phyloP scores from a whole-genome alignment of 2,888 invertebrate species.

The Agapetus fuscipes region DNA sequence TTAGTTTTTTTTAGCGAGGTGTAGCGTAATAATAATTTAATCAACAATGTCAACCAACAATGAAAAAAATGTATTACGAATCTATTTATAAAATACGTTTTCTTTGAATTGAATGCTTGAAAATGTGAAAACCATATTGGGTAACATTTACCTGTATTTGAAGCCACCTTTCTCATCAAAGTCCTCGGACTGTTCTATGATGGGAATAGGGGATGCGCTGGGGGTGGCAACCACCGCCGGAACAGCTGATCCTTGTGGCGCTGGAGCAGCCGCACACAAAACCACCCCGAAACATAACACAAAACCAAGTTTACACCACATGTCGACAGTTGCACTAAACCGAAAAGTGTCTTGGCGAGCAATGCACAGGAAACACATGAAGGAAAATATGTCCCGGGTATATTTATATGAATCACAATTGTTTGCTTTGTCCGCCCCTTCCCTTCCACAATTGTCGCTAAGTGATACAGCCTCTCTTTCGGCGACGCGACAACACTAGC shows the following conservation, averaged over 20 bases:
- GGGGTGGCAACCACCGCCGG: constrained; percentile 32
- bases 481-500: no score
- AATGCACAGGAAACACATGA: constrained; percentile 14
- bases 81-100: no score
- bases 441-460: constrained; percentile 14
- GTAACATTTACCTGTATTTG: constrained; percentile 47
- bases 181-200: constrained; percentile 42
- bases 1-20: no score
- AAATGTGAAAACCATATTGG: no score
- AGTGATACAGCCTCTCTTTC: constrained; percentile 20
- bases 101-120: no score
- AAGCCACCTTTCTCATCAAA: constrained; percentile 43
- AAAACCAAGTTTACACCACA: constrained; percentile 6
- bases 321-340: constrained; percentile 2
- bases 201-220: constrained; percentile 37
- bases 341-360: constrained; percentile 6
- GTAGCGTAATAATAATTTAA: no score
- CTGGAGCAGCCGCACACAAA: constrained; percentile 23
- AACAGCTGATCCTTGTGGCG: constrained; percentile 24
- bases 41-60: no score
- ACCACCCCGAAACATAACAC: constrained; percentile 18
- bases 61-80: no score
- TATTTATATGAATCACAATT: constrained; percentile 21
- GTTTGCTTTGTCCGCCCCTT: constrained; percentile 19
- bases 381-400: constrained; percentile 12